Conservation (phyloP, 2,888 invertebrate species). For the Plebejus melissa region DNA sequence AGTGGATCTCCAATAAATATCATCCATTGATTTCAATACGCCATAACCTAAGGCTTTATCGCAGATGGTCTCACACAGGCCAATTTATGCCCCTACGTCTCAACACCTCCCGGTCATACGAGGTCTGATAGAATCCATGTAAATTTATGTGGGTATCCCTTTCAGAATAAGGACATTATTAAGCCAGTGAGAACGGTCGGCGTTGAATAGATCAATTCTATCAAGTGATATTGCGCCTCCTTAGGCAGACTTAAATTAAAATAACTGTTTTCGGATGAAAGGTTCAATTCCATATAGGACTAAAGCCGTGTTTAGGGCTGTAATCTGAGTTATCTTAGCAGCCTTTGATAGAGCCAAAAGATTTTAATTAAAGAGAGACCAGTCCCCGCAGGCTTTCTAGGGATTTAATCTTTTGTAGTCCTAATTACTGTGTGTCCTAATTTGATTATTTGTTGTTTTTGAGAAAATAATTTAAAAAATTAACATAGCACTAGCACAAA, state of each 20-base stretch:
- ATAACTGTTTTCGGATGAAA: conserved; percentile 15
- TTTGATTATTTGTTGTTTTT: not conserved
- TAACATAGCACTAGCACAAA: too few species aligned
- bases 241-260: not conserved
- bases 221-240: not conserved
- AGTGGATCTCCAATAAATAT: conserved; percentile 65
- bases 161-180: conserved; percentile 25
- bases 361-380: conserved; percentile 2
- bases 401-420: not conserved
- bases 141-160: conserved; percentile 29
- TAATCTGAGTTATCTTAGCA: not conserved
- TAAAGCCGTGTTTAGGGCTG: not conserved
- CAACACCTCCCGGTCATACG: conserved; percentile 35
- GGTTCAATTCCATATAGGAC: not conserved
- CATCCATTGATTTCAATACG: conserved; percentile 67
- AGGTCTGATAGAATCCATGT: conserved; percentile 32
- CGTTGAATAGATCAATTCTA: conserved; percentile 6
- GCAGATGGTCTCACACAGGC: conserved; percentile 56
- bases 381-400: not conserved
- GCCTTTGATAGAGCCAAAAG: not conserved
- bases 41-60: conserved; percentile 66
- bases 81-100: conserved; percentile 65
- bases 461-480: not conserved
- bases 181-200: conserved; percentile 20
- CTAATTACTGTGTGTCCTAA: not conserved